These are phyloP conservation scores for Cheilosia impressa DNA, from an alignment of 2,888 invertebrate genomes.

Conservation along the genomic window DNA sequence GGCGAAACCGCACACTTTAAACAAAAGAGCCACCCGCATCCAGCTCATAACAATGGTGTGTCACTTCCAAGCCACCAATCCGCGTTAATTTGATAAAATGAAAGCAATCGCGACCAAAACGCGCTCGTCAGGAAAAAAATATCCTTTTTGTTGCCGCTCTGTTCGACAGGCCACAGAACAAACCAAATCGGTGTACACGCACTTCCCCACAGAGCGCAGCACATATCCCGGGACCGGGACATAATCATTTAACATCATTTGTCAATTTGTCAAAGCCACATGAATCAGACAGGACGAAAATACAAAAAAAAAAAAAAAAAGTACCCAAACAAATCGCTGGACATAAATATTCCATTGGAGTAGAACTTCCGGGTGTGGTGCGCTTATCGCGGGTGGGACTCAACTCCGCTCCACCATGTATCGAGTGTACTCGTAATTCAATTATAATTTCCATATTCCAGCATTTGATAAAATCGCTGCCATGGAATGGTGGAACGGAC, in stretches of 20 bases:
- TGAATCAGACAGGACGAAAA: constrained; percentile 50
- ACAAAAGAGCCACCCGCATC: constrained; percentile 3
- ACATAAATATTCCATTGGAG: constrained; percentile 52
- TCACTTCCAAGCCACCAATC: constrained; percentile 31
- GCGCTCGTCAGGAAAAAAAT: constrained; percentile 18
- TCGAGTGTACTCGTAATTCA: constrained; percentile 53
- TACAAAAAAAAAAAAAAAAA: constrained; percentile 7
- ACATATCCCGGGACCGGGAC: constrained; percentile 48
- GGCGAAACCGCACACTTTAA: no score
- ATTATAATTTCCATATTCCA: constrained; percentile 73
- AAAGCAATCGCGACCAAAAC: constrained; percentile 27
- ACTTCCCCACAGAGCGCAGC: constrained; percentile 23
- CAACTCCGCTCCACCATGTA: not conserved
- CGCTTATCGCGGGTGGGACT: constrained; percentile 7
- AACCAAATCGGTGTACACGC: constrained; percentile 27
- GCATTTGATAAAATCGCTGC: constrained; percentile 57
- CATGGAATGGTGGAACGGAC: not conserved
- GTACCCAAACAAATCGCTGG: constrained; percentile 20
- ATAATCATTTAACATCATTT: constrained; percentile 72
- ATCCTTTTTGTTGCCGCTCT: constrained; percentile 29
- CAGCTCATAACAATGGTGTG: constrained; percentile 13
- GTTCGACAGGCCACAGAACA: constrained; percentile 39
- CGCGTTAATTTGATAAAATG: constrained; percentile 43
- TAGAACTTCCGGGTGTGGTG: constrained; percentile 17
- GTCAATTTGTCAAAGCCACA: constrained; percentile 67